Conservation (phyloP, 2,888 invertebrate genomes). For the Synanthedon formicaeformis region DNA sequence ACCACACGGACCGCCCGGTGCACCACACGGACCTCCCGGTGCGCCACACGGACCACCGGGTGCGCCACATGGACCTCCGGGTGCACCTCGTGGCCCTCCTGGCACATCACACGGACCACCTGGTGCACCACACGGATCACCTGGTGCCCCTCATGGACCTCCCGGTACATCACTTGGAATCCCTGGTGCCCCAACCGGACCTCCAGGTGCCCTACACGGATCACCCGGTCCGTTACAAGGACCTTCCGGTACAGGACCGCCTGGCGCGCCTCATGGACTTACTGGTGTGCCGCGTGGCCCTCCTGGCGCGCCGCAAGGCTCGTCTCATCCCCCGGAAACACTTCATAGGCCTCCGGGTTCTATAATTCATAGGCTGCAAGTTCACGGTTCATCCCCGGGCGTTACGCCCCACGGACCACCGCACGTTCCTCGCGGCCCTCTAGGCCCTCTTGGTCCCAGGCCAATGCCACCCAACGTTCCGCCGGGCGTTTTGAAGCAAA, state of each 20-base stretch:
- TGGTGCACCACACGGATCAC: neutral
- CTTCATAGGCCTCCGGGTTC: neutral
- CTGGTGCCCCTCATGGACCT: too few species aligned
- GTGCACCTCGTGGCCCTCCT: slow-evolving; percentile 7
- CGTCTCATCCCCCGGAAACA: slow-evolving; percentile 1
- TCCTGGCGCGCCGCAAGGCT: slow-evolving; percentile 8
- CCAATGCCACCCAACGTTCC: slow-evolving; percentile 6
- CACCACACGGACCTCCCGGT: slow-evolving; percentile 8
- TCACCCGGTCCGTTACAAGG: too few species aligned
- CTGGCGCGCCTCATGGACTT: neutral
- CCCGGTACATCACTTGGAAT: slow-evolving; percentile 3
- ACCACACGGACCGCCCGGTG: slow-evolving; percentile 2
- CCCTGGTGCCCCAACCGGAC: too few species aligned
- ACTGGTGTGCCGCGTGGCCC: slow-evolving; percentile 3
- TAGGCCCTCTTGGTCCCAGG: slow-evolving; percentile 8
- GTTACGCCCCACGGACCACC: slow-evolving; percentile 2
- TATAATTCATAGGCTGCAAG: neutral
- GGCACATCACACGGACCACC: slow-evolving; percentile 3
- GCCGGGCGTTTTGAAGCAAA: slow-evolving; percentile 4
- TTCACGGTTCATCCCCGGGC: neutral
- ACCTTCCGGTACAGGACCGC: too few species aligned
- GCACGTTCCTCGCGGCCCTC: slow-evolving; percentile 5
- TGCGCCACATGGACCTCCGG: slow-evolving; percentile 6
- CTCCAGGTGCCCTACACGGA: neutral
- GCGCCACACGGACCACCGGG: slow-evolving; percentile 5